A percentile compares a stretch with the other conserved stretches of the same genome.
phyloP scores from a whole-genome alignment of 1,140 invertebrate species.

The Lysiphlebus fabarum region DNA sequence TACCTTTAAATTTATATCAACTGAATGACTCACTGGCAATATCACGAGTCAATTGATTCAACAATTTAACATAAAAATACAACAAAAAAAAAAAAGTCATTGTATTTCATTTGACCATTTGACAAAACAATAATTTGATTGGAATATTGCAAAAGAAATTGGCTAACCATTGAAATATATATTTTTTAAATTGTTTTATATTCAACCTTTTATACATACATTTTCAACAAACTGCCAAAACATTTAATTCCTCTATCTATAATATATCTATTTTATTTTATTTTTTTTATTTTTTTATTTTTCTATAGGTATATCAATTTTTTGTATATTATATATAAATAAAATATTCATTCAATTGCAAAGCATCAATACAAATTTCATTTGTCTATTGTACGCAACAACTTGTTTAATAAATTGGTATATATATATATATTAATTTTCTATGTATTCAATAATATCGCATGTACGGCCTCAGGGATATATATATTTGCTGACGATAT shows the following conservation, averaged over 20 bases:
- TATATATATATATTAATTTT: too few relatives aligned
- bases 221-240: slow-evolving; percentile 5
- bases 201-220: slow-evolving; percentile 22
- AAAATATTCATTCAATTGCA: too few relatives aligned
- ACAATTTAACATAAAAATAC: slow-evolving; percentile 27
- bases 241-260: slow-evolving; percentile 5
- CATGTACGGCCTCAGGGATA: slow-evolving; percentile 25
- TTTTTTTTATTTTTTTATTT: slow-evolving; percentile 2
- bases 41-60: slow-evolving; percentile 14
- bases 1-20: too few relatives aligned
- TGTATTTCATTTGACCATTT: slow-evolving; percentile 48
- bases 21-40: too few relatives aligned
- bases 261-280: slow-evolving; percentile 4
- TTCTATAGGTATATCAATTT: too few relatives aligned
- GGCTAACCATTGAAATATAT: slow-evolving; percentile 29
- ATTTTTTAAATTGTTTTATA: slow-evolving; percentile 40
- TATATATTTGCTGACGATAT: slow-evolving; percentile 32
- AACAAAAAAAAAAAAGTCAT: slow-evolving; percentile 49
- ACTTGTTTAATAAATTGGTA: too few relatives aligned
- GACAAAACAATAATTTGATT: slow-evolving; percentile 52
- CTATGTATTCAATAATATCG: slow-evolving; percentile 8
- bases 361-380: too few relatives aligned
- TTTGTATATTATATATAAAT: too few relatives aligned
- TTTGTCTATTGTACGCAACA: too few relatives aligned
- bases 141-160: slow-evolving; percentile 32